Base-by-base conservation (phyloP, 2,113 vertebrate species). In the Laticauda laticaudata region DNA sequence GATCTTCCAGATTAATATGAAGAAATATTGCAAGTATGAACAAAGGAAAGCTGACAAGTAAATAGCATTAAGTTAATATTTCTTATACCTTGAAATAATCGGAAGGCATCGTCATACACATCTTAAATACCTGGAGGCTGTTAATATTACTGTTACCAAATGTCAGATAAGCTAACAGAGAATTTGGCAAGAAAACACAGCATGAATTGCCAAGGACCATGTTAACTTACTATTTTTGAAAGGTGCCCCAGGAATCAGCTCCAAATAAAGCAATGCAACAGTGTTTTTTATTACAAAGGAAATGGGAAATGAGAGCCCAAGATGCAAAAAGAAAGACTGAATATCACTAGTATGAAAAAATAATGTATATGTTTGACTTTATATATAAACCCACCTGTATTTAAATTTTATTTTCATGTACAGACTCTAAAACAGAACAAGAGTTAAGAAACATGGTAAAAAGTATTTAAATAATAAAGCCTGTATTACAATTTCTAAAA, bases 191-290 rank as follows among this genome's bases (percentile, higher is more conserved):
- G 15, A 51, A 87, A 24, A 39, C 91, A 61, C 5, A 81, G 1
- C n/a, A 14, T 29, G 2, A 1, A 8, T 43, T 48, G 43, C n/a
- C 94, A 91, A 69, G 91, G 89, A 91, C 95, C 0, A 14, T 26
- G 92, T 2, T 0, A 0, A 48, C 18, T 86, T 56, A 86, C 23
- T 92, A 18, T 91, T 18, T 89, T 39, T 54, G 75, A 81, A 95
- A 95, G 61, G 90, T 4, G 2, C 29, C 11, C 59, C 48, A 53
- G 4, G 45, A 45, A 92, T 54, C 24, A 9, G 85, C 61, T 91
- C 86, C 90, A 91, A 93, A 89, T 55, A 43, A 91, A 91, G 59
- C 90, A 93, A 86, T 88, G 15, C 87, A 69, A 91, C 93, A 34
- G 48, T 51, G 34, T 57, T 5, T 59, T 91, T 39, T 92, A 86